Conservation (phyloP, 2,888 invertebrate species). For the Spilosoma lubricipeda region DNA sequence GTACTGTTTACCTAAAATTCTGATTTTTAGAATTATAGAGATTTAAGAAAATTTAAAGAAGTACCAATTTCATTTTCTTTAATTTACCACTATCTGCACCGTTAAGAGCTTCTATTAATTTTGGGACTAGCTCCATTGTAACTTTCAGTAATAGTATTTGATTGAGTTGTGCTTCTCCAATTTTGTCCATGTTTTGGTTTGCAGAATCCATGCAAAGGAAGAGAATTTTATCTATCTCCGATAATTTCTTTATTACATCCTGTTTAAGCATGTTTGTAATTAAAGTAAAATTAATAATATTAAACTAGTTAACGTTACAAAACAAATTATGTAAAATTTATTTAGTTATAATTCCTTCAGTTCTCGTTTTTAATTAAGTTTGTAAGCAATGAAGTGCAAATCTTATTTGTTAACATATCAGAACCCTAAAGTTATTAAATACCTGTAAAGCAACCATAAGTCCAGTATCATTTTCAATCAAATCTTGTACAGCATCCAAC, state of each 20-base stretch:
- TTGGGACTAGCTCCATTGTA: conserved; percentile 90
- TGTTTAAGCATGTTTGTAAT: conserved; percentile 49
- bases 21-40: background rate
- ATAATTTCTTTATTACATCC: conserved; percentile 88
- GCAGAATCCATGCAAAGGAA: conserved; percentile 81
- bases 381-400: too few relatives aligned
- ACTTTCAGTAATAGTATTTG: conserved; percentile 92
- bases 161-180: conserved; percentile 92
- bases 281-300: background rate
- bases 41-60: background rate
- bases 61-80: conserved; percentile 86
- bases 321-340: background rate
- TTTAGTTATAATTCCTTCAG: background rate
- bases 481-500: conserved; percentile 91
- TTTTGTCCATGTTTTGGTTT: conserved; percentile 80
- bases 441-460: conserved; percentile 89
- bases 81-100: conserved; percentile 85
- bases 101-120: conserved; percentile 86
- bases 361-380: background rate
- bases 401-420: too few relatives aligned
- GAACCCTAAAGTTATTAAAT: conserved; percentile 21
- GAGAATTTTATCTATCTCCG: conserved; percentile 93
- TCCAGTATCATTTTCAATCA: conserved; percentile 89
- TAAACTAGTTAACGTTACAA: background rate
- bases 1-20: background rate